Conservation (phyloP, 1,140 invertebrate genomes). For the Trichoplusia ni region DNA sequence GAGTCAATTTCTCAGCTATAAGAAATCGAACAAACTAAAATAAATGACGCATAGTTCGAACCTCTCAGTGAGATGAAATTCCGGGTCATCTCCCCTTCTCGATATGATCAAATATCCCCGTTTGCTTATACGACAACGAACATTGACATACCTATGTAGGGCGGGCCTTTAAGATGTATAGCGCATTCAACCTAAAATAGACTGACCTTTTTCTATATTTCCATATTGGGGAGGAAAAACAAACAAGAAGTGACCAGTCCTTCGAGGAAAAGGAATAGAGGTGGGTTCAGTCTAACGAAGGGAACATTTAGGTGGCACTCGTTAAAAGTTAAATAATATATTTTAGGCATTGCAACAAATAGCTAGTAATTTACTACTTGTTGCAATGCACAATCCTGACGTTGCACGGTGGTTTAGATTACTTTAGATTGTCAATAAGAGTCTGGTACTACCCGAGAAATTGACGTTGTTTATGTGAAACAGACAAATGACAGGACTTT, state of each 20-base stretch:
- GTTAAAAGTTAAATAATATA: no score
- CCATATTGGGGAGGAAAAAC: constrained; percentile 7
- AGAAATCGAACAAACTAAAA: constrained; percentile 68
- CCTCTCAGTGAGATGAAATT: constrained; percentile 69
- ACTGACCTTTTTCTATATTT: neutral
- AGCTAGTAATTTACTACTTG: no score
- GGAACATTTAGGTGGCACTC: no score
- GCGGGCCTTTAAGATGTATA: constrained; percentile 7
- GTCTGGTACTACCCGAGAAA: no score
- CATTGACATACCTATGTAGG: constrained; percentile 8
- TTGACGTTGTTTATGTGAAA: no score
- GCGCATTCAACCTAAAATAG: constrained; percentile 5
- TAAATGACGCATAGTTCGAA: constrained; percentile 68
- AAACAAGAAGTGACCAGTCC: constrained; percentile 1
- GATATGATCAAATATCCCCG: constrained; percentile 59
- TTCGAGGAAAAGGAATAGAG: no score
- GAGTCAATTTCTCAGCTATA: constrained; percentile 55
- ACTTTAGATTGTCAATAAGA: no score
- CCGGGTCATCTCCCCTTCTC: constrained; percentile 45
- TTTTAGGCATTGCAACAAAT: no score
- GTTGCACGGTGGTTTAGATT: no score
- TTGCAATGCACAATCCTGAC: no score
- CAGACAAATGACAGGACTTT: no score
- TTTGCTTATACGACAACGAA: constrained; percentile 25
- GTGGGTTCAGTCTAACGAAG: no score